Evolutionary conservation across 2,113 vertebrate species (phyloP), one percentile per base, ranked within the genome.

Genomic region (Microtus richardsoni): DNA sequence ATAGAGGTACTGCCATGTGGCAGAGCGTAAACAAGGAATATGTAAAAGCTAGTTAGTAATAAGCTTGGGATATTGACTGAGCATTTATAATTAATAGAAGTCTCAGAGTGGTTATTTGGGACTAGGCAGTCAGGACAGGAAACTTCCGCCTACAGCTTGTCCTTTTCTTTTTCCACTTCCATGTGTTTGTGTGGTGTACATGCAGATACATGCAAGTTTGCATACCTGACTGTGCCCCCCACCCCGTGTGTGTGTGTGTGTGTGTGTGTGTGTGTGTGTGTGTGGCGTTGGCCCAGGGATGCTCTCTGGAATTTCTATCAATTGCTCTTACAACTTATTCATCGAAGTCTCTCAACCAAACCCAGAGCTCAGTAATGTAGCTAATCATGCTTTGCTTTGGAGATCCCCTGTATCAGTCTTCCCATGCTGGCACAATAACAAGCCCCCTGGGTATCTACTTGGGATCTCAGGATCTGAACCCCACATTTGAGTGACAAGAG

Each of bases 171-270:
- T 47, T 47, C 82, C 6, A 33, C 9, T 22, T 85, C 3, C 9
- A 33, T 10, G 2, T 85, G 60, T 66, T 33, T 47, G 28, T 66
- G 16, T 33, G 39, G 39, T 64, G 16, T 64, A 47, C 26, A 66
- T 64, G 73, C 19, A n/a, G 5, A 21, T 5, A 41, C 21, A 41
- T 26, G n/a, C 26, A 64, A 44, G 17, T 28, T 41, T 84, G 54
- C 21, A 83, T 28, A 17, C n/a, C 12, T 39, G 36, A 3, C 2
- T 5, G 5, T 28, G 21, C 5, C 2, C 13, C 7, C 16, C 0
- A 4, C 16, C 54, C 54, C 52, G 16, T 5, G 54, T 54, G 52
- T 54, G 52, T 52, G 30, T 14, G 12, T 19, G 26, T 49, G 44
- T 17, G 13, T 33, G 1, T 33, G 28, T 36, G 33, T n/a, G 19